Conservation (phyloP, 2,888 invertebrate species). For the Chloromyia formosa region DNA sequence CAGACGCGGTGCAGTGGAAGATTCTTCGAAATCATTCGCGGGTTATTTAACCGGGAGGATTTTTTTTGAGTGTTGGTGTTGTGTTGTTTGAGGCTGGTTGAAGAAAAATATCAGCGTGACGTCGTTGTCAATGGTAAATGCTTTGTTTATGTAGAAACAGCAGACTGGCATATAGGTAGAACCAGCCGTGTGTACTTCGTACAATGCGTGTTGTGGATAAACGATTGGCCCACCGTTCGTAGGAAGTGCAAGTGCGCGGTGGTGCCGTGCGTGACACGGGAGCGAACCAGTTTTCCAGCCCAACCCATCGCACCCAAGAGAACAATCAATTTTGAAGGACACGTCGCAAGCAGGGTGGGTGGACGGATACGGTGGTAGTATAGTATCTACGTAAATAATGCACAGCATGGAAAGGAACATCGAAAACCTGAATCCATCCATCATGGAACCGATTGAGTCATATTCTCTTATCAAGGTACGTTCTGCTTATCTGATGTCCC, state of each 20-base stretch:
- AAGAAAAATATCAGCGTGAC: background rate
- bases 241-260: background rate
- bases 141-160: conserved; percentile 14
- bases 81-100: background rate
- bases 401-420: conserved; percentile 38
- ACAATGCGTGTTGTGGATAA: conserved; percentile 4
- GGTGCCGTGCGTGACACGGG: conserved; percentile 1
- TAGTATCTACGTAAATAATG: conserved; percentile 24
- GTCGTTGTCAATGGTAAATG: background rate
- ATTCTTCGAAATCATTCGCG: background rate
- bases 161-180: no score
- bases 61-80: no score
- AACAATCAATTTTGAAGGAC: background rate
- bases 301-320: background rate
- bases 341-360: background rate
- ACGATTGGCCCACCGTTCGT: background rate
- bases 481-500: background rate
- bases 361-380: background rate
- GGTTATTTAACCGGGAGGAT: background rate
- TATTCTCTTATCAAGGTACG: conserved; percentile 58
- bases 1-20: background rate
- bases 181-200: no score
- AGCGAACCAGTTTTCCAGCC: background rate
- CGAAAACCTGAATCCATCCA: conserved; percentile 52
- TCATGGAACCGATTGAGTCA: conserved; percentile 59